These are phyloP conservation scores for Bombus terrestris DNA, from an alignment of 1,140 invertebrate genomes.

Conservation along the genomic window DNA sequence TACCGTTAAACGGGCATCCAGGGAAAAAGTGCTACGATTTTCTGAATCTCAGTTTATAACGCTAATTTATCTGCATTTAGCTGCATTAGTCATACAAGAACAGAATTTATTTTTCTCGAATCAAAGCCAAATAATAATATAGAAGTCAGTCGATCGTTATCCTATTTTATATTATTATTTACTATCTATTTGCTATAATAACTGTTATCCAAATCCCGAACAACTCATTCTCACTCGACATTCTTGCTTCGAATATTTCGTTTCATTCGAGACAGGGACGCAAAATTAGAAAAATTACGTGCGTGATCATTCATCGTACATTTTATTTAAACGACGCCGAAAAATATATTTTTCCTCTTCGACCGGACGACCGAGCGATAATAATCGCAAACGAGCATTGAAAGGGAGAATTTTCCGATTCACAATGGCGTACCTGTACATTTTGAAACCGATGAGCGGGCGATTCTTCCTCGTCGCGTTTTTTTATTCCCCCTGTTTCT, in stretches of 20 bases:
- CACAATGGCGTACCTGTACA: too few species aligned
- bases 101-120: too few species aligned
- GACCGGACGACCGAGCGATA: neutral
- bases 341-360: neutral
- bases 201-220: too few species aligned
- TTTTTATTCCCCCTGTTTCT: neutral
- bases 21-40: too few species aligned
- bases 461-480: neutral
- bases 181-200: too few species aligned
- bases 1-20: too few species aligned
- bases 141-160: too few species aligned
- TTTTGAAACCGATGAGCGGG: neutral
- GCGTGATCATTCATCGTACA: neutral
- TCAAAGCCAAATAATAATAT: too few species aligned
- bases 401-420: neutral
- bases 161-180: too few species aligned
- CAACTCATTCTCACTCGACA: too few species aligned
- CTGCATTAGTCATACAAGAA: fast-evolving
- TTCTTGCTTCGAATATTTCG: neutral
- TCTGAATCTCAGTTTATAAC: too few species aligned
- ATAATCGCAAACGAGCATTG: neutral
- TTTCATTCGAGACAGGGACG: fast-evolving
- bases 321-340: neutral
- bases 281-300: neutral
- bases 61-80: too few species aligned